Evolutionary conservation across 2,113 vertebrate species (phyloP), one percentile per base, ranked within the genome.

Genomic region (Brachirus orientalis): DNA sequence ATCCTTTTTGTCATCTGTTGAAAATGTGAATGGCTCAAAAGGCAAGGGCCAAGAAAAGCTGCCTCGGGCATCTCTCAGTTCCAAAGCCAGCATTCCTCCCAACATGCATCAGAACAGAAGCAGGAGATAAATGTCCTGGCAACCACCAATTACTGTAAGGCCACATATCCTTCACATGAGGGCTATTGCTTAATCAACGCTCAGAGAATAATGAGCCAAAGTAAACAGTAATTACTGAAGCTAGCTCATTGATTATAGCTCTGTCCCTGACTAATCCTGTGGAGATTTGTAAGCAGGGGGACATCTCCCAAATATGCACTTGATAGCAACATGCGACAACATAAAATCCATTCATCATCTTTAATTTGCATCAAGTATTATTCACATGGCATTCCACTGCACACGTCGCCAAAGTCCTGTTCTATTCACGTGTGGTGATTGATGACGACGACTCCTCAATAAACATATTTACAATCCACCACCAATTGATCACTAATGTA

Each of bases 201-300:
- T 46, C 1, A 8, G 50, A 63, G 69, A 84, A 82, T 79, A 86
- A 88, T 65, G 77, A 85, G 75, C 66, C 33, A 73, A 82, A 77
- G 74, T 63, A 85, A 88, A 70, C 75, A 85, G 73, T 84, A 82
- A 84, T 87, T 86, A 85, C 63, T 68, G 56, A 47, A 78, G 79
- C 47, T 59, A 68, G 58, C 65, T 78, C 59, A 77, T 82, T 86
- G 77, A 85, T 83, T 77, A 75, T 45, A 55, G 57, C 65, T 53
- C 37, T 69, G 36, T 64, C 18, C 46, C 56, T 47, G 18, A 62
- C 54, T 22, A 7, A 37, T 28, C 71, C 52, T 17, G 0, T 7
- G 68, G 69, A 69, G 61, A 47, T 46, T 44, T 60, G 28, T 3
- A 13, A 4, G 19, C 10, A 8, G 3, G 22, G 61, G 43, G 20